phyloP scores from a whole-genome alignment of 2,888 invertebrate genomes.

The Apamea crenata region DNA sequence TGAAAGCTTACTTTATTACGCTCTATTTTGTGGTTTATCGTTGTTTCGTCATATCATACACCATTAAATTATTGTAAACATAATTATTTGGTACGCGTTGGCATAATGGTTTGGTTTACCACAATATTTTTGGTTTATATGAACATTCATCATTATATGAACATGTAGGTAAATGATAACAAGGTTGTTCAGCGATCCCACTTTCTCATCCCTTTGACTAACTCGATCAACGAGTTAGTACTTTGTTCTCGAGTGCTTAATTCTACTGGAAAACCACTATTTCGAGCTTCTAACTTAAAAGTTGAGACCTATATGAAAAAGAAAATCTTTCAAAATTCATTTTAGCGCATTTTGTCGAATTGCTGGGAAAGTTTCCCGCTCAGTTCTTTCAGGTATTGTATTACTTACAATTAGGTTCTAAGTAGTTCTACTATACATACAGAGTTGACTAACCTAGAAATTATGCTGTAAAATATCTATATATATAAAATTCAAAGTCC shows the following conservation, averaged over 20 bases:
- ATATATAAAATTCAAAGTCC: too few relatives aligned
- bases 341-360: not conserved
- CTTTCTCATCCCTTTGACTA: not conserved
- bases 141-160: too few relatives aligned
- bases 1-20: not conserved
- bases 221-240: not conserved
- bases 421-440: not conserved
- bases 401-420: not conserved
- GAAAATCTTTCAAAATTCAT: not conserved
- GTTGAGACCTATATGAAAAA: not conserved
- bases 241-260: too few relatives aligned
- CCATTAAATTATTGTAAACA: not conserved
- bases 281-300: too few relatives aligned
- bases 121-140: not conserved
- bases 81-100: not conserved
- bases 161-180: too few relatives aligned
- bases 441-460: not conserved
- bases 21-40: not conserved
- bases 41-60: not conserved
- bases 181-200: too few relatives aligned
- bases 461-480: not conserved
- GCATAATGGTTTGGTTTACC: slow-evolving; percentile 1
- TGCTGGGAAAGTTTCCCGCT: not conserved
- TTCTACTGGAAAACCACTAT: not conserved
- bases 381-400: not conserved